A percentile compares a stretch with the other conserved stretches of the same genome.
Evolutionary conservation across 2,113 vertebrate genomes (phyloP).

Genomic region (Dascyllus trimaculatus): DNA sequence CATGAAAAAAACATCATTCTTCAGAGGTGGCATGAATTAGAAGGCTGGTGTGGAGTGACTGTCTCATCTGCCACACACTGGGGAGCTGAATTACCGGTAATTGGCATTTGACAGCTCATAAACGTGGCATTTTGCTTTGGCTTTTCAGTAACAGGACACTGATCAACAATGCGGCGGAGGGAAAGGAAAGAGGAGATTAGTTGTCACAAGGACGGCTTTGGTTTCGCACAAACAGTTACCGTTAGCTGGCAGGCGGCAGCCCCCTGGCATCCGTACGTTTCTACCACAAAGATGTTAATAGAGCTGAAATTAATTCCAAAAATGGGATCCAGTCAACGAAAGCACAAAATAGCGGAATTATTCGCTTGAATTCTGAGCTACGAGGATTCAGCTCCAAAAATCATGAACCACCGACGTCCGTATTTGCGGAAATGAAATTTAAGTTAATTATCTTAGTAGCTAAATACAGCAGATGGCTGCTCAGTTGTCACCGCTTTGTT

Average conservation of each 20-base stretch:
- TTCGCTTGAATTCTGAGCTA: not conserved
- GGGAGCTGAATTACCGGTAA: conserved; percentile 60
- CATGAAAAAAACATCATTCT: conserved; percentile 1
- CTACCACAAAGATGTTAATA: conserved; percentile 25
- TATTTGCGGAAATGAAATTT: not conserved
- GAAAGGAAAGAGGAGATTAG: conserved; percentile 44
- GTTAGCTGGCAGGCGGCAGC: conserved; percentile 17
- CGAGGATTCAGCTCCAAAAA: not conserved
- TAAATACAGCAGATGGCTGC: not conserved
- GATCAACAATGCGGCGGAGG: conserved; percentile 50
- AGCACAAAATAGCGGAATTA: conserved; percentile 18
- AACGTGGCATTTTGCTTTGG: conserved; percentile 50
- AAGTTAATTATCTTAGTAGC: not conserved
- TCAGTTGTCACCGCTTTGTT: not conserved
- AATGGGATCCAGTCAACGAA: conserved; percentile 13
- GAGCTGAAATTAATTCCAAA: conserved; percentile 29
- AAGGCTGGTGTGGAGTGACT: conserved; percentile 28
- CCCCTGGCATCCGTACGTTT: conserved; percentile 22
- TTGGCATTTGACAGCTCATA: conserved; percentile 72
- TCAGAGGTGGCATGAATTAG: conserved; percentile 22
- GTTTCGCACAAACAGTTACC: not conserved
- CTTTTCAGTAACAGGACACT: conserved; percentile 54
- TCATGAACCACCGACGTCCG: conserved; percentile 1
- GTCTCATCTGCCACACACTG: conserved; percentile 41
- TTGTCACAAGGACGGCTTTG: conserved; percentile 23